Conservation (phyloP, 2,888 invertebrate species). For the Eupithecia dodoneata region DNA sequence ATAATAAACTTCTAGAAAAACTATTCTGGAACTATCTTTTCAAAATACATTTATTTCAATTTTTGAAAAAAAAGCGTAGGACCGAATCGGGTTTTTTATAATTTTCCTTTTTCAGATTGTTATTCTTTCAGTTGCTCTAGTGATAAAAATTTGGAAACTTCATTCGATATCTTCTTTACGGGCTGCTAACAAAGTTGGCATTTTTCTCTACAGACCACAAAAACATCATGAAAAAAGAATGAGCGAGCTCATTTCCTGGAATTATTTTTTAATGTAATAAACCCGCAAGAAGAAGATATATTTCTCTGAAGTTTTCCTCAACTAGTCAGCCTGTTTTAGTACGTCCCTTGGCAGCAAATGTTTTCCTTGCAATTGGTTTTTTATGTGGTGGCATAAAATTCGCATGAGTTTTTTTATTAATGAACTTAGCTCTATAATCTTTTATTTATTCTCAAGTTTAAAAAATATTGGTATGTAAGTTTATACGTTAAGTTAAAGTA, state of each 20-base stretch:
- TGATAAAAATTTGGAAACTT: not conserved
- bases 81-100: no score
- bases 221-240: conserved; percentile 23
- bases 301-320: conserved; percentile 31
- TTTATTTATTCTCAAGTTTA: not conserved
- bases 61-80: no score
- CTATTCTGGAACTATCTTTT: no score
- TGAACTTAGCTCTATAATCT: not conserved
- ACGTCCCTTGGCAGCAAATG: conserved; percentile 5
- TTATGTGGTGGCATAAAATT: not conserved
- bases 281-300: conserved; percentile 20
- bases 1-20: no score
- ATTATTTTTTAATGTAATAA: conserved; percentile 20
- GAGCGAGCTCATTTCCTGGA: conserved; percentile 10
- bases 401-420: not conserved
- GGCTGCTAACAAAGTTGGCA: not conserved
- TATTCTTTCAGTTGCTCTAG: no score
- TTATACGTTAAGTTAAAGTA: no score
- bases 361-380: conserved; percentile 8
- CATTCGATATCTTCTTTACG: not conserved
- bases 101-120: no score
- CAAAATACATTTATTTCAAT: no score
- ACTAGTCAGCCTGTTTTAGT: conserved; percentile 6
- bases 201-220: conserved; percentile 3
- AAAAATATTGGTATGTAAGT: no score